Evolutionary conservation across 2,113 vertebrate genomes (phyloP).

Genomic region (Otocyon megalotis): DNA sequence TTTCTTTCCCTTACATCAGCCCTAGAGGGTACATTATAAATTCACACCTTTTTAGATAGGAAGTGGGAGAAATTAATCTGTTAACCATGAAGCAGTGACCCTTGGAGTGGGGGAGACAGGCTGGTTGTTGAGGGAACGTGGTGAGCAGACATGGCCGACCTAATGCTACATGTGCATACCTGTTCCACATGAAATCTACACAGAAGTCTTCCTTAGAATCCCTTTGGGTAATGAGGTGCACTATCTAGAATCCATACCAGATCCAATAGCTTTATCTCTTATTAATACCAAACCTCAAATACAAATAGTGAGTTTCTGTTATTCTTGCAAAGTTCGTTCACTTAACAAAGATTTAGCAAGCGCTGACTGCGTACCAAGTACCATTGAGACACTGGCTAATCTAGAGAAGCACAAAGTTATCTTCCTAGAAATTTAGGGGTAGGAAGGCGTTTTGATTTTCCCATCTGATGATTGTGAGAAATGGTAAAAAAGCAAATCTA

Average conservation of each 20-base stretch:
- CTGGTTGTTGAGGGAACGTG: not conserved
- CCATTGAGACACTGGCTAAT: not conserved
- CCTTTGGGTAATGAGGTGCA: not conserved
- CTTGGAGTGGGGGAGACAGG: not conserved
- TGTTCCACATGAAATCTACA: not conserved
- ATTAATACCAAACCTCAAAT: not conserved
- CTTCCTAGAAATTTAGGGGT: not conserved
- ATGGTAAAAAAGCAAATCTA: not conserved
- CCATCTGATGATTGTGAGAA: not conserved
- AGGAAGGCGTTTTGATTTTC: not conserved
- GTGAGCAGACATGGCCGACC: not conserved
- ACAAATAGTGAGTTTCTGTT: not conserved
- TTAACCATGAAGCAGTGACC: not conserved
- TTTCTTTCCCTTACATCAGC: not conserved
- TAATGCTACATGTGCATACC: no score
- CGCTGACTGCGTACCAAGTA: not conserved
- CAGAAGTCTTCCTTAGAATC: not conserved
- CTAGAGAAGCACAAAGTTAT: not conserved
- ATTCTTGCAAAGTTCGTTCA: conserved; percentile 3
- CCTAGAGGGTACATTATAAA: not conserved
- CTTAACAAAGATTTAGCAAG: not conserved
- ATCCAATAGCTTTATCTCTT: not conserved
- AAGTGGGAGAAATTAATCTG: not conserved
- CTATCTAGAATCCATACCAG: not conserved
- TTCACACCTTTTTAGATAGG: not conserved